These are phyloP conservation scores for Sphinx pinastri DNA, from an alignment of 2,888 invertebrate species.

Conservation along the genomic window DNA sequence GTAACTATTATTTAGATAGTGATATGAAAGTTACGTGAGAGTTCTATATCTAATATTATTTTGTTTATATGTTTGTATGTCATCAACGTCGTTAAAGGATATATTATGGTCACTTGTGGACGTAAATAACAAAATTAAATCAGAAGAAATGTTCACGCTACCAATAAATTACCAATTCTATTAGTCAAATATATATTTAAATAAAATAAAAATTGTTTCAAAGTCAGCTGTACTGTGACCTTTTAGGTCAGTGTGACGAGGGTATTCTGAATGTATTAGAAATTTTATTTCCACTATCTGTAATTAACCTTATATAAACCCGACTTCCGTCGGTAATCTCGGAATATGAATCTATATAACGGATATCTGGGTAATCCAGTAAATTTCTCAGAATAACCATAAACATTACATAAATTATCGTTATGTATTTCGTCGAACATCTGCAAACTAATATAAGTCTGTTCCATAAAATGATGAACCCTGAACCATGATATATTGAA, in stretches of 20 bases:
- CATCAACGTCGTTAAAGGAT: slow-evolving; percentile 1
- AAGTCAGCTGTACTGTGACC: slow-evolving; percentile 4
- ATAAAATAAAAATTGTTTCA: slow-evolving; percentile 15
- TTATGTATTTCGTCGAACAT: too few relatives aligned
- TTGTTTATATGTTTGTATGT: not conserved
- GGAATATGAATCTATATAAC: not conserved
- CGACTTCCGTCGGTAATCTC: not conserved
- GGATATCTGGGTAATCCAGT: not conserved
- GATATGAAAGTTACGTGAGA: too few relatives aligned
- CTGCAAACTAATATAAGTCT: too few relatives aligned
- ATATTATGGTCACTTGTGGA: not conserved
- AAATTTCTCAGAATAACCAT: not conserved
- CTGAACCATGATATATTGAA: too few relatives aligned
- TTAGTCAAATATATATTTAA: not conserved
- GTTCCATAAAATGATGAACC: too few relatives aligned
- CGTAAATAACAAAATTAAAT: slow-evolving; percentile 13
- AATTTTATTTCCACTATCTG: not conserved
- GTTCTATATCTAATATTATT: too few relatives aligned
- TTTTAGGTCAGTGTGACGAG: slow-evolving; percentile 10
- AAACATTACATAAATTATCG: not conserved
- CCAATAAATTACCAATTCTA: slow-evolving; percentile 21
- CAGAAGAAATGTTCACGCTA: not conserved
- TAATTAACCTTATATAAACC: slow-evolving; percentile 5
- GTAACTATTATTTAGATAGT: too few relatives aligned
- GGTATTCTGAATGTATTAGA: not conserved